Evolutionary conservation across 2,888 invertebrate species (phyloP), one percentile per base, ranked within the genome.

Genomic region (Amiota mariae): DNA sequence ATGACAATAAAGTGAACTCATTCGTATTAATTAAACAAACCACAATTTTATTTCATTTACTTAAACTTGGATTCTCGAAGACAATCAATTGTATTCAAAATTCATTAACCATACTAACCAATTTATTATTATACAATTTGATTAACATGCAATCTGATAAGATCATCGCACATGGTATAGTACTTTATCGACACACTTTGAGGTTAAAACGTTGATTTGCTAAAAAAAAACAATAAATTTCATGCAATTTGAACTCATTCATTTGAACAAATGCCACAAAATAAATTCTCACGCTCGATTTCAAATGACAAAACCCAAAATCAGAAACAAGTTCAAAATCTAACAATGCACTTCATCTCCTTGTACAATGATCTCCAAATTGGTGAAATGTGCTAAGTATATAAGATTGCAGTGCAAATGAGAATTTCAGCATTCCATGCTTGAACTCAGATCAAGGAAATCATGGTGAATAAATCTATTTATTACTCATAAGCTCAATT

Each of bases 231-330:
- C n/a, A n/a, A 78, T 82, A 20, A 11, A 18, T 20, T 59, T 20
- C 10, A 20, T 10, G n/a, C 70, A 47, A 47, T 57, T 20, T 76
- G 82, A 36, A 57, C 15, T 63, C 74, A 76, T 78, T 84, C 72
- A 82, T 73, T 73, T 56, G 75, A 74, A 81, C 68, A 85, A 85
- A 82, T 84, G 73, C 75, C 71, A 51, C 63, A 46, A 75, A 66
- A 73, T 70, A 57, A 76, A 77, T 83, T 84, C 86, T 84, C 83
- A 84, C 83, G 86, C 75, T 81, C 68, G 15, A 24, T 10, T 24
- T 59, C 18, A n/a, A 11, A 2, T 4, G 0, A 36, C 36, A 36
- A 36, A 36, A 36, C 8, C 3, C 36, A 36, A 36, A 36, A 36
- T 36, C 6, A 36, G 6, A 48, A 64, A 70, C 73, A 20, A 64